phyloP scores from a whole-genome alignment of 2,797 vertebrate genomes.

The Fundulus diaphanus region DNA sequence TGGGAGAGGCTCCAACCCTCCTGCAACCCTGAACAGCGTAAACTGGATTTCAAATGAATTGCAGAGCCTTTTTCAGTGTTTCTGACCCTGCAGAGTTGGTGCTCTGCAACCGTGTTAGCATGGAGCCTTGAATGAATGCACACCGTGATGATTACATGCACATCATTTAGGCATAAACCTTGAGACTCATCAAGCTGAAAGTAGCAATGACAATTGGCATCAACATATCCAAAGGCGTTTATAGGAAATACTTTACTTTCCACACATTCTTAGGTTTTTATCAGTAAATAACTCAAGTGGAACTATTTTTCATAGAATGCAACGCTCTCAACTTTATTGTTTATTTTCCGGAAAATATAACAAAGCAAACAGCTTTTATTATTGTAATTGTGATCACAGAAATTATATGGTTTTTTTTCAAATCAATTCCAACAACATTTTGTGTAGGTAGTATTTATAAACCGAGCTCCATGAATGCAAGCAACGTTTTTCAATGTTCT shows the following conservation, averaged over 20 bases:
- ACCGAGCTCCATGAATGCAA: background rate
- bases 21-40: background rate
- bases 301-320: background rate
- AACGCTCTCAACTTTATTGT: background rate
- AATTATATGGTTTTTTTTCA: background rate
- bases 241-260: background rate
- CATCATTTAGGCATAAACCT: background rate
- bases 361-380: background rate
- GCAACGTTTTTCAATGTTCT: background rate
- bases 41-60: background rate
- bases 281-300: background rate
- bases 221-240: background rate
- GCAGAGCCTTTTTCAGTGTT: background rate
- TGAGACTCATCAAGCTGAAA: background rate
- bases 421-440: background rate
- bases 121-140: conserved; percentile 7
- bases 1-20: background rate
- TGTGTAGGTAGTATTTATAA: background rate
- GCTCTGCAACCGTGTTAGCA: background rate
- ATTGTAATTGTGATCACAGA: background rate
- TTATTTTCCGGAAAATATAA: background rate
- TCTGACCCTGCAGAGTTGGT: background rate
- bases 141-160: background rate
- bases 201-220: background rate
- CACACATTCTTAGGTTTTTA: background rate